Percentiles rank a stretch among this genome's conserved stretches.
These are phyloP conservation scores for Archips xylosteana DNA, from an alignment of 2,888 invertebrate species.

Conservation along the genomic window DNA sequence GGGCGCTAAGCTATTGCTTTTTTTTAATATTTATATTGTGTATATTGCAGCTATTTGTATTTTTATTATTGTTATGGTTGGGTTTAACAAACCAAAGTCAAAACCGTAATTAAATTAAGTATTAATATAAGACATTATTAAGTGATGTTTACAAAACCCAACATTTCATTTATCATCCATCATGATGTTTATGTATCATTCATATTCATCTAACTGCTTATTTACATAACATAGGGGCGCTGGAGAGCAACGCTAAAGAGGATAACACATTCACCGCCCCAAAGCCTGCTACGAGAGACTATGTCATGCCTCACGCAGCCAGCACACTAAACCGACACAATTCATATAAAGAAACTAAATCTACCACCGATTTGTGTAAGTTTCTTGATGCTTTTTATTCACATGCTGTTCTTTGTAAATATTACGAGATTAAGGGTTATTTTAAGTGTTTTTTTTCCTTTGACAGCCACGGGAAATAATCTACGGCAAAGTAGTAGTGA, in stretches of 20 bases:
- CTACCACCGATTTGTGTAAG: conserved; percentile 72
- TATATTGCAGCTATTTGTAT: neutral
- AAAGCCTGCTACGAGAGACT: conserved; percentile 63
- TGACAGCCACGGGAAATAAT: conserved; percentile 64
- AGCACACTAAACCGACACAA: conserved; percentile 77
- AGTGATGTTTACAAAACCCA: neutral
- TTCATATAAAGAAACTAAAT: conserved; percentile 80
- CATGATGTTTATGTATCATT: neutral
- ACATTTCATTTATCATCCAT: neutral
- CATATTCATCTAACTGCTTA: conserved; percentile 40
- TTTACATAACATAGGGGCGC: conserved; percentile 65
- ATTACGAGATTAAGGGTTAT: conserved; percentile 1
- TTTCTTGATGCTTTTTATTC: conserved; percentile 41
- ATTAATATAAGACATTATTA: no score
- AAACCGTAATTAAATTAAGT: no score
- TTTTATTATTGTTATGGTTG: neutral
- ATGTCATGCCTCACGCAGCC: conserved; percentile 54
- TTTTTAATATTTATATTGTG: neutral
- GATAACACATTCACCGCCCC: conserved; percentile 62
- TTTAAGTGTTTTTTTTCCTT: conserved; percentile 12
- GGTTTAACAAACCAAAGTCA: neutral
- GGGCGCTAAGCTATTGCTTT: neutral
- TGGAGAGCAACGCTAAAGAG: conserved; percentile 68
- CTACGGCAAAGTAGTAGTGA: conserved; percentile 80
- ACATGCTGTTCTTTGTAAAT: neutral